A percentile compares a stretch with the other conserved stretches of the same genome.
These are phyloP conservation scores for Tolmerus cingulatus DNA, from an alignment of 2,888 invertebrate genomes.

Conservation along the genomic window DNA sequence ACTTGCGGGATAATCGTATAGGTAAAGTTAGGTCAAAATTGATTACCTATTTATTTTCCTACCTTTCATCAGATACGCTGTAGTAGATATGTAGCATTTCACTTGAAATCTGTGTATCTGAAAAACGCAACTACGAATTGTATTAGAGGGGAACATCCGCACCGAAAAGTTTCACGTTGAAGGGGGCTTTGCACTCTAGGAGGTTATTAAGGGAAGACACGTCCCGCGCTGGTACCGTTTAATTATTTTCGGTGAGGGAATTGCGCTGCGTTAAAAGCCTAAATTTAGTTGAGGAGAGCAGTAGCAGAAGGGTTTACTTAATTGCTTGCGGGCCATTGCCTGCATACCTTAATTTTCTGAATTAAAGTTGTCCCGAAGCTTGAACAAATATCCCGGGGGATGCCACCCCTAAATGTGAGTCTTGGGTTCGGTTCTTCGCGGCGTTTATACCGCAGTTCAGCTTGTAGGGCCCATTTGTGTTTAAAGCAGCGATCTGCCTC, in stretches of 20 bases:
- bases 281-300: neutral
- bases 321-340: neutral
- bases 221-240: neutral
- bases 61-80: too few species aligned
- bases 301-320: neutral
- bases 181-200: neutral
- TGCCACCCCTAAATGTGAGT: neutral
- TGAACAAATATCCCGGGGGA: neutral
- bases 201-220: neutral
- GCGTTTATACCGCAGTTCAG: neutral
- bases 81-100: too few species aligned
- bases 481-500: neutral
- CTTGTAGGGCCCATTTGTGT: neutral
- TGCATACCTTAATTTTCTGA: neutral
- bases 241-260: neutral
- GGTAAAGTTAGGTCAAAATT: too few species aligned
- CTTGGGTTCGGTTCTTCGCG: neutral
- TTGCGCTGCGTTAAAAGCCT: neutral
- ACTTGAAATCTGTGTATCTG: too few species aligned
- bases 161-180: neutral
- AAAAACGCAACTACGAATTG: neutral
- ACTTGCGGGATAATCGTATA: too few species aligned
- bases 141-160: neutral
- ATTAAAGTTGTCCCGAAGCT: neutral
- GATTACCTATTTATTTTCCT: too few species aligned